A percentile compares a stretch with the other conserved stretches of the same genome.
Conservation (phyloP, 2,797 vertebrate genomes). For the Naso thynnoides region DNA sequence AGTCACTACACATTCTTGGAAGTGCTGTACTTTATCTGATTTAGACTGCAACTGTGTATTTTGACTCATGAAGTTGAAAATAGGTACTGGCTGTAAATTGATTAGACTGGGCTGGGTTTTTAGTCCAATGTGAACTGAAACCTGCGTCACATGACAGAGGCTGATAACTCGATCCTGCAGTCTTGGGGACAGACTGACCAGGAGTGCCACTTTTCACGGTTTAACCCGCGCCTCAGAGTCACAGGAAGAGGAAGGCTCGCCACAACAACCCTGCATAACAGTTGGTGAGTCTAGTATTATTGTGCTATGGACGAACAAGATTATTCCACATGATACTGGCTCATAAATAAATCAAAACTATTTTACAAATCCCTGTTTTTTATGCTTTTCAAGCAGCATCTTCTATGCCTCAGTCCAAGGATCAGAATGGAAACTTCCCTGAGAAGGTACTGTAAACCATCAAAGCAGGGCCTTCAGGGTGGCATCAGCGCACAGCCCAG, state of each 20-base stretch:
- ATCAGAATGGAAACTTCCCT: conserved; percentile 81
- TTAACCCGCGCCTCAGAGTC: conserved; percentile 48
- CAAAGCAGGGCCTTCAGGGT: conserved; percentile 77
- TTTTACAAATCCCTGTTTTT: conserved; percentile 33
- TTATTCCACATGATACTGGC: neutral
- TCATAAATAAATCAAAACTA: neutral
- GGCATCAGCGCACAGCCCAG: conserved; percentile 72
- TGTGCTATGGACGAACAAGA: neutral
- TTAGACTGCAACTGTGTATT: conserved; percentile 32
- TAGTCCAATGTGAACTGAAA: conserved; percentile 22
- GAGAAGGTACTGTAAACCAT: conserved; percentile 80
- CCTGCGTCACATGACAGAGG: conserved; percentile 64
- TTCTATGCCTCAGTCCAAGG: conserved; percentile 72
- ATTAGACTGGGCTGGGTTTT: conserved; percentile 36
- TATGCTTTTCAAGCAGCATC: conserved; percentile 74
- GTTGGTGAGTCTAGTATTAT: conserved; percentile 62
- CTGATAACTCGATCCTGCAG: conserved; percentile 70
- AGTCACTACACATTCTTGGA: conserved; percentile 40
- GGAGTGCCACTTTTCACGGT: conserved; percentile 68
- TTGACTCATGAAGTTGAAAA: conserved; percentile 22
- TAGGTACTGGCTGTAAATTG: conserved; percentile 37
- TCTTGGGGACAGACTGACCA: conserved; percentile 59
- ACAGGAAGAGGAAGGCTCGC: conserved; percentile 42
- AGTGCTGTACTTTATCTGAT: conserved; percentile 46
- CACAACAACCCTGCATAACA: conserved; percentile 66